A percentile compares a stretch with the other conserved stretches of the same genome.
Evolutionary conservation across 1,140 invertebrate genomes (phyloP).

Genomic region (Drosophila kikkawai): DNA sequence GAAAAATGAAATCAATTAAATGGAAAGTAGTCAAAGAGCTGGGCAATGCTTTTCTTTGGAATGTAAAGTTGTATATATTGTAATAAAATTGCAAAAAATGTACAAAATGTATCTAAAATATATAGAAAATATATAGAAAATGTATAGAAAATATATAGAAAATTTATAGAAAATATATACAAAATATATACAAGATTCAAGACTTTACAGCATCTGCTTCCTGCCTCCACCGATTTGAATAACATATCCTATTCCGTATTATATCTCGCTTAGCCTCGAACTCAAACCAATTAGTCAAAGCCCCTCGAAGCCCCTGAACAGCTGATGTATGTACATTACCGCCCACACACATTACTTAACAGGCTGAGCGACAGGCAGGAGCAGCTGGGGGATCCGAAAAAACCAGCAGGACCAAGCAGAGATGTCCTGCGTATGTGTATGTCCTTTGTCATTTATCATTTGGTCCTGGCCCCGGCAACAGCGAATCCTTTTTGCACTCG

Average conservation of each 20-base stretch:
- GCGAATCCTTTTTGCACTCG: constrained; percentile 39
- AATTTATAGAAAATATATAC: too few relatives aligned
- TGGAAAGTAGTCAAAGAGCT: not conserved
- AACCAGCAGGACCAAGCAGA: not conserved
- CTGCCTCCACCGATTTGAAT: not conserved
- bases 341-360: constrained; percentile 29
- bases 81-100: not conserved
- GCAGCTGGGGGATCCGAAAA: constrained; percentile 3
- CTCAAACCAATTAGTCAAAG: constrained; percentile 22
- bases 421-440: constrained; percentile 26
- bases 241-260: not conserved
- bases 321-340: constrained; percentile 15
- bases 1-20: not conserved
- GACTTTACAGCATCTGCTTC: not conserved
- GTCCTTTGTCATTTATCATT: constrained; percentile 62
- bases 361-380: constrained; percentile 26
- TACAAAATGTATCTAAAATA: too few relatives aligned
- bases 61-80: not conserved
- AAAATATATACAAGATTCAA: not conserved
- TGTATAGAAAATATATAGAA: too few relatives aligned
- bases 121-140: too few relatives aligned
- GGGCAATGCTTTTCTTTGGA: not conserved
- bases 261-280: not conserved
- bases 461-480: constrained; percentile 30
- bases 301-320: constrained; percentile 1